phyloP scores from a whole-genome alignment of 2,113 vertebrate genomes.

The Calidris pugnax region DNA sequence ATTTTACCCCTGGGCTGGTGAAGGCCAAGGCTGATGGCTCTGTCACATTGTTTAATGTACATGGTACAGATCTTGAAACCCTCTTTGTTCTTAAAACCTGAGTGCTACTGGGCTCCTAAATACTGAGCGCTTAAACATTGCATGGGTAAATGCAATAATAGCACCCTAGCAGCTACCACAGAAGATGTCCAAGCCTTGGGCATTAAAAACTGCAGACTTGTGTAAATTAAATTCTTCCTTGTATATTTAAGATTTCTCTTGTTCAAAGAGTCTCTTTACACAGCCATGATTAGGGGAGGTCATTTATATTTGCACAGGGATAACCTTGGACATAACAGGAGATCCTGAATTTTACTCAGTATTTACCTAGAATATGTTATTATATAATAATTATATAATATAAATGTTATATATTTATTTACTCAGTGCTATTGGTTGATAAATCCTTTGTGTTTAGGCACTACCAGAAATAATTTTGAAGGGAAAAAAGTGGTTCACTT shows the following conservation, averaged over 20 bases:
- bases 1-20: not conserved
- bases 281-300: not conserved
- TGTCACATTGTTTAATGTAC: not conserved
- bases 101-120: not conserved
- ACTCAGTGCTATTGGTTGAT: not conserved
- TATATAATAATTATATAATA: no score
- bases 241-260: not conserved
- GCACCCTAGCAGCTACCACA: not conserved
- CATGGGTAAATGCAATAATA: not conserved
- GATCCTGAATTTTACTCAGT: not conserved
- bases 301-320: not conserved
- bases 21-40: not conserved
- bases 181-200: not conserved
- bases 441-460: slow-evolving; percentile 75
- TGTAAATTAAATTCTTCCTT: not conserved
- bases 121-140: not conserved
- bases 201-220: not conserved
- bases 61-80: not conserved
- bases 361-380: not conserved
- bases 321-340: not conserved
- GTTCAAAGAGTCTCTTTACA: not conserved
- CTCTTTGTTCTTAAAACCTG: not conserved
- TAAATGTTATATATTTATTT: no score
- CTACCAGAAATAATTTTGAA: slow-evolving; percentile 86
- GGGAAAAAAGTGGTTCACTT: slow-evolving; percentile 86